Conservation (phyloP, 1,140 invertebrate genomes). For the Drosophila mojavensis region DNA sequence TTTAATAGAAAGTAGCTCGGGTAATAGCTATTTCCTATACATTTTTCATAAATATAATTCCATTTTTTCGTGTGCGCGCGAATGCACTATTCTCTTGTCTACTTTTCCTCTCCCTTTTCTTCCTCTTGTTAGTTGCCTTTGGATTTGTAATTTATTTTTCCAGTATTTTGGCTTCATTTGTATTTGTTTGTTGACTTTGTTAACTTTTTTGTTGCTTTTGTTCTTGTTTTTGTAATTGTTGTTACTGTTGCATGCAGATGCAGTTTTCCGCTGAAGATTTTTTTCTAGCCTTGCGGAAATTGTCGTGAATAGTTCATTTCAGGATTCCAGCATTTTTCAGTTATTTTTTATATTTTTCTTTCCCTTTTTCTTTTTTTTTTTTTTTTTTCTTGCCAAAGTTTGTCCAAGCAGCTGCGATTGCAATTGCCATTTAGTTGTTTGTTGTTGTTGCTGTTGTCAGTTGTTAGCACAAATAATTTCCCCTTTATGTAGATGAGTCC, state of each 20-base stretch:
- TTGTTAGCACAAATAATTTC: slow-evolving; percentile 73
- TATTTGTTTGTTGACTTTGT: slow-evolving; percentile 47
- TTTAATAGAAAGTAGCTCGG: slow-evolving; percentile 9
- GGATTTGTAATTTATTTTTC: slow-evolving; percentile 44
- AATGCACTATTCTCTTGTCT: background rate
- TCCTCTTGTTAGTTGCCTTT: slow-evolving; percentile 5
- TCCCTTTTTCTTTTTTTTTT: slow-evolving; percentile 37
- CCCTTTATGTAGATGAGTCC: slow-evolving; percentile 79
- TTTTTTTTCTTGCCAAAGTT: slow-evolving; percentile 55
- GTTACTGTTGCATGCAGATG: slow-evolving; percentile 17
- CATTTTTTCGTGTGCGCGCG: slow-evolving; percentile 5
- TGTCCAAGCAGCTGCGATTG: slow-evolving; percentile 60
- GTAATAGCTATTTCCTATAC: slow-evolving; percentile 14
- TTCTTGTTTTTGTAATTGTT: slow-evolving; percentile 4
- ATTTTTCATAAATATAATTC: slow-evolving; percentile 31
- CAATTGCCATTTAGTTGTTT: slow-evolving; percentile 52
- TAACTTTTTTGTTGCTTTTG: slow-evolving; percentile 22
- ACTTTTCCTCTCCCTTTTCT: background rate
- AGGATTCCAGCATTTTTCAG: slow-evolving; percentile 35
- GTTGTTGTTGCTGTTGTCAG: slow-evolving; percentile 17
- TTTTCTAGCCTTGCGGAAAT: slow-evolving; percentile 59
- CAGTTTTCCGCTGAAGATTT: slow-evolving; percentile 12
- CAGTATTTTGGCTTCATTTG: slow-evolving; percentile 47
- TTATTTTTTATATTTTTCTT: slow-evolving; percentile 41
- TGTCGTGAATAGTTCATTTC: slow-evolving; percentile 78